A percentile compares a stretch with the other conserved stretches of the same genome.
These are phyloP conservation scores for Chrysocyon brachyurus DNA, from an alignment of 2,797 vertebrate species.

Conservation along the genomic window DNA sequence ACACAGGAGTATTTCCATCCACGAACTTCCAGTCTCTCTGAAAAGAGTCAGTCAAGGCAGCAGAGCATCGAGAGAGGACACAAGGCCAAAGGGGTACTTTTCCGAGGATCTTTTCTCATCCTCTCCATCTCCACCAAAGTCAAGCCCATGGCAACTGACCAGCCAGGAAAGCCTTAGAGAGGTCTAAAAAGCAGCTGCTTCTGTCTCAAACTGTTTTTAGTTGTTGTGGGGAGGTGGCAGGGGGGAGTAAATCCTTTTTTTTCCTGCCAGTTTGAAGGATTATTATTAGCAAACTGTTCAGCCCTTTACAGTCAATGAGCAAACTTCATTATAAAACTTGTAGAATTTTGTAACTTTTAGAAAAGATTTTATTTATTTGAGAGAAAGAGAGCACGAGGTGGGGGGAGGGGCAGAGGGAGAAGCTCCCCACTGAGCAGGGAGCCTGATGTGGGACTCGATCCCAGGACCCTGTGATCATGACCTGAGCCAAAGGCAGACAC, in stretches of 20 bases:
- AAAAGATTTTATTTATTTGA: no score
- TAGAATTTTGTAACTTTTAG: background rate
- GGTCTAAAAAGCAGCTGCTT: background rate
- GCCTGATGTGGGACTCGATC: no score
- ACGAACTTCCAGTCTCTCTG: background rate
- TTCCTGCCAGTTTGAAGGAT: conserved; percentile 21
- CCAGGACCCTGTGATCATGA: no score
- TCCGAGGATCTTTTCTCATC: background rate
- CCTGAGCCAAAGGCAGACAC: no score
- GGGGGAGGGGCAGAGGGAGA: no score
- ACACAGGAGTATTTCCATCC: background rate
- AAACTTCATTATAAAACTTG: conserved; percentile 28
- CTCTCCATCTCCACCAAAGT: background rate
- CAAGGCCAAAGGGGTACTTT: background rate
- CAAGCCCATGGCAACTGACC: background rate
- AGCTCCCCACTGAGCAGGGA: no score
- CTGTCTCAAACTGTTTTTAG: background rate
- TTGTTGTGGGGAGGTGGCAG: background rate
- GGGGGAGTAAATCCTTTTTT: background rate
- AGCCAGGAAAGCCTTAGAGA: background rate
- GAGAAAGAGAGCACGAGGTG: no score
- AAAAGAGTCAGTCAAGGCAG: background rate
- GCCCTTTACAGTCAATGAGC: background rate
- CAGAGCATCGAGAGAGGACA: background rate
- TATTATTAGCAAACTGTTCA: conserved; percentile 10